Percentiles rank a stretch among this genome's conserved stretches.
Evolutionary conservation across 2,797 vertebrate genomes (phyloP).

Genomic region (Intellagama lesueurii): DNA sequence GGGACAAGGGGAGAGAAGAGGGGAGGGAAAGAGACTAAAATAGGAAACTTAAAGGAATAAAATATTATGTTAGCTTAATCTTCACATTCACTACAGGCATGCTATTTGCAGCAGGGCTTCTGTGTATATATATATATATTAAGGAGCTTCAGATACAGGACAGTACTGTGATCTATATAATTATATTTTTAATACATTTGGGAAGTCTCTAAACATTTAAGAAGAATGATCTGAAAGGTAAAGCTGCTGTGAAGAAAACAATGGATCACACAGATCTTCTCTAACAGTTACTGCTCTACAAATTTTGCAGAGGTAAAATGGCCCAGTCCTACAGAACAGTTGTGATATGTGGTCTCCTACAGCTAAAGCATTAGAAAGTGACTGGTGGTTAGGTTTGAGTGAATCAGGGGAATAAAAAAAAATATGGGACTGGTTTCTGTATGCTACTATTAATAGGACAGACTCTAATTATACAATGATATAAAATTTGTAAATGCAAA

Average conservation of each 20-base stretch:
- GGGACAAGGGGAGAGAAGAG: background rate
- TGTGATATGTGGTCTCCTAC: background rate
- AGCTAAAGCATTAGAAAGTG: background rate
- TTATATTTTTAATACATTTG: background rate
- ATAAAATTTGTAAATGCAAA: background rate
- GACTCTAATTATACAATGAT: background rate
- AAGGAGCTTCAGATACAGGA: background rate
- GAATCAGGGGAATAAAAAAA: background rate
- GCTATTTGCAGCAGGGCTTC: background rate
- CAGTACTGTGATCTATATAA: background rate
- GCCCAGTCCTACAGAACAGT: background rate
- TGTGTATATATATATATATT: background rate
- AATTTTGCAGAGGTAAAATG: background rate
- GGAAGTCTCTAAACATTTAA: background rate
- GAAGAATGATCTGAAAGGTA: background rate
- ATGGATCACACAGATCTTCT: background rate
- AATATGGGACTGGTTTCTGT: background rate
- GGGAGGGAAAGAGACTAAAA: background rate
- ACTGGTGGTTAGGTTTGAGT: background rate
- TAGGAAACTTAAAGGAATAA: background rate
- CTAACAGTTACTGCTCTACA: background rate
- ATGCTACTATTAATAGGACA: background rate
- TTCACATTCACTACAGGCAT: background rate
- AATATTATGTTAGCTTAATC: background rate
- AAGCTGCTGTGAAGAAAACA: background rate